A percentile compares a stretch with the other conserved stretches of the same genome.
Conservation (phyloP, 2,113 vertebrate genomes). For the Brachirus orientalis region DNA sequence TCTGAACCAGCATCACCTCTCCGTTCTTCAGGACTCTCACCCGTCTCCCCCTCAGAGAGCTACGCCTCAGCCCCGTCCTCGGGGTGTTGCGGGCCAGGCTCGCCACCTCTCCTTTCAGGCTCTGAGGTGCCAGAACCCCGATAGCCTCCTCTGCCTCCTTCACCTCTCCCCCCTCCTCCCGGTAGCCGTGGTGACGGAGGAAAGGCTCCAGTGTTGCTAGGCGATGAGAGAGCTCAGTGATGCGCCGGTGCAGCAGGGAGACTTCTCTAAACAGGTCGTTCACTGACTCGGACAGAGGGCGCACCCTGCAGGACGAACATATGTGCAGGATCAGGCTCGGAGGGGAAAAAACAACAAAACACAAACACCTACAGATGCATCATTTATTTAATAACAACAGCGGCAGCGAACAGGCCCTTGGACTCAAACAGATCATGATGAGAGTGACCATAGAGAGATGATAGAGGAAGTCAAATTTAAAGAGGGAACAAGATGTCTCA, state of each 20-base stretch:
- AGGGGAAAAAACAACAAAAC: background rate
- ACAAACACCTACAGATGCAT: too few relatives aligned
- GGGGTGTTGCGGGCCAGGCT: conserved; percentile 50
- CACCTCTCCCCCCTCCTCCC: conserved; percentile 41
- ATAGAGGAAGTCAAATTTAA: too few relatives aligned
- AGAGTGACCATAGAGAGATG: too few relatives aligned
- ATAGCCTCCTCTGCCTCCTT: conserved; percentile 23
- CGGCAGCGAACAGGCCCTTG: too few relatives aligned
- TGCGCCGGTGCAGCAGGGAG: conserved; percentile 80
- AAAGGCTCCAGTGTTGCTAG: conserved; percentile 83
- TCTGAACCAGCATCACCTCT: conserved; percentile 42
- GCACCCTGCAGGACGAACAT: conserved; percentile 76
- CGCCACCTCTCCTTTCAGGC: conserved; percentile 43
- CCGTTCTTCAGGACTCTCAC: conserved; percentile 67
- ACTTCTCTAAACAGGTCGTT: conserved; percentile 86
- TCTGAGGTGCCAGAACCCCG: conserved; percentile 44
- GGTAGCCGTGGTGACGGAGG: conserved; percentile 83
- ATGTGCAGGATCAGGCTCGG: conserved; percentile 29
- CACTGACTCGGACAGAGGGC: conserved; percentile 83
- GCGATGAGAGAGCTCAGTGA: conserved; percentile 83
- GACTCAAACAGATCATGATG: too few relatives aligned
- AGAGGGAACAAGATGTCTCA: too few relatives aligned
- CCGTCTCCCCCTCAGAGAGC: conserved; percentile 65
- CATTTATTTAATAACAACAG: too few relatives aligned
- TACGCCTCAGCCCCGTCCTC: conserved; percentile 13